Percentiles rank a stretch among this genome's conserved stretches.
Evolutionary conservation across 1,140 invertebrate species (phyloP).

Genomic region (Druon quercuslanigerum): DNA sequence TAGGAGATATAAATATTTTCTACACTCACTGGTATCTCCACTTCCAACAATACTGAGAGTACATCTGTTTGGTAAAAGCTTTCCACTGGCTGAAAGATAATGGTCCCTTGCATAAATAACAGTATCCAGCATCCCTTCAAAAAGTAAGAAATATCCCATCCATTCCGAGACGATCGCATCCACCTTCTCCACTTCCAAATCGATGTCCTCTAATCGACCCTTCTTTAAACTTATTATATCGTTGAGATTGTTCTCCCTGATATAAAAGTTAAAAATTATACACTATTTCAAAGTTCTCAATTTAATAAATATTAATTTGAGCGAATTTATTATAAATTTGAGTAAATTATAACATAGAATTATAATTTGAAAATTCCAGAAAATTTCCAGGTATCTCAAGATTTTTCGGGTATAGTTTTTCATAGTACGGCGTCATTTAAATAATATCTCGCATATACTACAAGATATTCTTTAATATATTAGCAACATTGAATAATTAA

Average conservation of each 20-base stretch:
- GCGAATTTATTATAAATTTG: background rate
- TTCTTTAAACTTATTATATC: slow-evolving; percentile 86
- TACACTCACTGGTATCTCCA: slow-evolving; percentile 86
- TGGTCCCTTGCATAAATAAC: slow-evolving; percentile 94
- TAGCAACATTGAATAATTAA: too few relatives aligned
- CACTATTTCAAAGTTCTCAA: background rate
- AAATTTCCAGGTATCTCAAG: too few relatives aligned
- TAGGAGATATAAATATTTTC: slow-evolving; percentile 3
- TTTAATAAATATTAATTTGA: slow-evolving; percentile 31
- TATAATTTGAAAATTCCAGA: too few relatives aligned
- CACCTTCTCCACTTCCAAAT: slow-evolving; percentile 88
- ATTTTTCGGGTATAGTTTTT: too few relatives aligned
- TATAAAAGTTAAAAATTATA: slow-evolving; percentile 44
- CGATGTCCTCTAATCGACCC: slow-evolving; percentile 93
- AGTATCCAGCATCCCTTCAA: slow-evolving; percentile 98
- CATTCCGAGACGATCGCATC: slow-evolving; percentile 99
- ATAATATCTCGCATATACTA: too few relatives aligned
- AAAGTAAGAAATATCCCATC: slow-evolving; percentile 99
- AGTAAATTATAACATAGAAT: too few relatives aligned
- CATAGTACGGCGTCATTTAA: too few relatives aligned
- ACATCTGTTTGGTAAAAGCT: slow-evolving; percentile 92
- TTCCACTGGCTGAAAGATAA: slow-evolving; percentile 88
- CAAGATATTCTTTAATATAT: too few relatives aligned
- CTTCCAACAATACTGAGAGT: slow-evolving; percentile 92
- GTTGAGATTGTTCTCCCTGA: slow-evolving; percentile 84